A percentile compares a stretch with the other conserved stretches of the same genome.
phyloP scores from a whole-genome alignment of 2,113 vertebrate genomes.

The Osmerus eperlanus region DNA sequence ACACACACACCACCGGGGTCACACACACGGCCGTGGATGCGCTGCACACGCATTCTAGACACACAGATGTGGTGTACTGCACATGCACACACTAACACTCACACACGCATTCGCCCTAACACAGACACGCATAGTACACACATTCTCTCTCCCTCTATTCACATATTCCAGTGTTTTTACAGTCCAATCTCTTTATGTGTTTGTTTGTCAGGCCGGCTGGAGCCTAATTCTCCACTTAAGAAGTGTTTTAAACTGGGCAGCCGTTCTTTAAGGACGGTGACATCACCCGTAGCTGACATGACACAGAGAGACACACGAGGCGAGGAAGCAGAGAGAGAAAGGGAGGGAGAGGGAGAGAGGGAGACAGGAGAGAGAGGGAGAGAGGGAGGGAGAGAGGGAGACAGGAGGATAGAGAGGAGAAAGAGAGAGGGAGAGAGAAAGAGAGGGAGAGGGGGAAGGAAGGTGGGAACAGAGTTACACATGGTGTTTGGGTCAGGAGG shows the following conservation, averaged over 20 bases:
- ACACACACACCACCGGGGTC: too few species aligned
- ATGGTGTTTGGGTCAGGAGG: background rate
- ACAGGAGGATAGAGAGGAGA: too few species aligned
- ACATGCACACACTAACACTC: constrained; percentile 8
- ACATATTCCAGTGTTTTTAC: constrained; percentile 26
- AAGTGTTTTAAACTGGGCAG: constrained; percentile 52
- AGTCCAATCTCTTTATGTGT: constrained; percentile 49
- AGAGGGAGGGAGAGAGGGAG: background rate
- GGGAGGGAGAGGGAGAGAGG: background rate
- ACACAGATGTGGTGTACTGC: constrained; percentile 2
- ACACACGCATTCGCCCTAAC: background rate
- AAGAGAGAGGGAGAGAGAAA: too few species aligned
- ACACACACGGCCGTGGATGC: background rate
- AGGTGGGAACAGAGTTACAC: background rate
- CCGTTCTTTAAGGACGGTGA: constrained; percentile 48
- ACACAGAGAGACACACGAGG: constrained; percentile 48
- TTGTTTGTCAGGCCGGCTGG: constrained; percentile 52
- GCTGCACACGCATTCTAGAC: background rate
- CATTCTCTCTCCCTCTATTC: background rate
- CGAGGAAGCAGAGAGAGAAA: constrained; percentile 54
- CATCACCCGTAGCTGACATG: constrained; percentile 49
- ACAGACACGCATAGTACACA: background rate
- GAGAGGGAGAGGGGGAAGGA: background rate
- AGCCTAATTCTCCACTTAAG: constrained; percentile 52
- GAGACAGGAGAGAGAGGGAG: background rate